phyloP scores from a whole-genome alignment of 2,888 invertebrate genomes.

The Dryobotodes eremita region DNA sequence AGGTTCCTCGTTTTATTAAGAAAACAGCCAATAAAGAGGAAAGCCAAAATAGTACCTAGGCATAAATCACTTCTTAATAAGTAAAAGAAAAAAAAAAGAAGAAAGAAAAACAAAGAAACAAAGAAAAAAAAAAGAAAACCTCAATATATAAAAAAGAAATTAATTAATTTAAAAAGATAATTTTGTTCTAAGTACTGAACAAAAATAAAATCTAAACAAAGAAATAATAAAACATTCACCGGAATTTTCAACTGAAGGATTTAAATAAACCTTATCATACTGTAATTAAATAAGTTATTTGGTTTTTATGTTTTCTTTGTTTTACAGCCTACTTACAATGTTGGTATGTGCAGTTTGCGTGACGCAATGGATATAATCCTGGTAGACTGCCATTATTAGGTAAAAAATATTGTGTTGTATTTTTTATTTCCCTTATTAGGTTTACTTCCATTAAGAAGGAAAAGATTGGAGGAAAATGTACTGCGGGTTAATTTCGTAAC shows the following conservation, averaged over 20 bases:
- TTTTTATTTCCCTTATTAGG: conserved; percentile 2
- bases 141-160: too few relatives aligned
- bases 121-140: too few relatives aligned
- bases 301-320: conserved; percentile 33
- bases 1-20: background rate
- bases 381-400: background rate
- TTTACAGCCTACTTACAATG: conserved; percentile 5
- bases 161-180: background rate
- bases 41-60: background rate
- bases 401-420: conserved; percentile 25
- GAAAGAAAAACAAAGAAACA: too few relatives aligned
- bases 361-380: conserved; percentile 34
- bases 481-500: too few relatives aligned
- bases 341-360: conserved; percentile 41
- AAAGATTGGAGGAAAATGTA: background rate
- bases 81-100: too few relatives aligned
- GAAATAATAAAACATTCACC: background rate
- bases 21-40: background rate
- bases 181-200: background rate
- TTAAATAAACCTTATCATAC: conserved; percentile 26
- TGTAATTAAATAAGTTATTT: conserved; percentile 28
- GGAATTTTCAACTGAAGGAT: background rate
- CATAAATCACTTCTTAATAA: background rate
- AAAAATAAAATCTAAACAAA: background rate
- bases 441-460: background rate